Evolutionary conservation across 2,113 vertebrate genomes (phyloP), one percentile per base, ranked within the genome.

Genomic region (Tringa solitaria): DNA sequence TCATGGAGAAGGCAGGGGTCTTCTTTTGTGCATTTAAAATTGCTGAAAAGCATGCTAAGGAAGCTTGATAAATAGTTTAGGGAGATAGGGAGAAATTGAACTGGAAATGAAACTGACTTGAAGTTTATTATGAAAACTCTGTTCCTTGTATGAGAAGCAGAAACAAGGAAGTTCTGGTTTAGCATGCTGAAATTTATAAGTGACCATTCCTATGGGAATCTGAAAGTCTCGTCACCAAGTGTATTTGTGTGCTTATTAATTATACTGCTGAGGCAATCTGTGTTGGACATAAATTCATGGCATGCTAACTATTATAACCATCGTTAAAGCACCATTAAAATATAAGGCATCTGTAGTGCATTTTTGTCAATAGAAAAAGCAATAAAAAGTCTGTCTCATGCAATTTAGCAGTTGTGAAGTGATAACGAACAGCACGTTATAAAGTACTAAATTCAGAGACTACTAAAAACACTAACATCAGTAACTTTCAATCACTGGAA

Each of bases 251-350:
- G 14, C 19, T 92, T 83, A 84, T 85, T 94, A 94, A 87, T 75
- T 92, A 65, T 41, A 54, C 43, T 61, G 39, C 32, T 73, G 53
- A 95, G 35, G 37, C 35, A 90, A 85, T 69, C 19, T 57, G 32
- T 9, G 0, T 73, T 78, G 77, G 65, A 72, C 20, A 81, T 63
- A 95, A 94, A 94, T 88, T 91, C 41, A 74, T 79, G 35, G 12
- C 78, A 90, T 87, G 77, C 37, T 68, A 79, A 51, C 27, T 81
- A 63, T 77, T 91, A 82, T 48, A 81, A 80, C 60, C 56, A 78
- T 78, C 64, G 86, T 91, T 88, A 90, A 92, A 83, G n/a, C 14
- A 37, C 19, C 35, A 81, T 81, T 91, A 94, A 92, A 96, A 92
- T 91, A 78, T 48, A 67, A 81, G 20, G 45, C 28, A 70, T 53